Evolutionary conservation across 2,113 vertebrate species (phyloP).

Genomic region (Heterochromis multidens): DNA sequence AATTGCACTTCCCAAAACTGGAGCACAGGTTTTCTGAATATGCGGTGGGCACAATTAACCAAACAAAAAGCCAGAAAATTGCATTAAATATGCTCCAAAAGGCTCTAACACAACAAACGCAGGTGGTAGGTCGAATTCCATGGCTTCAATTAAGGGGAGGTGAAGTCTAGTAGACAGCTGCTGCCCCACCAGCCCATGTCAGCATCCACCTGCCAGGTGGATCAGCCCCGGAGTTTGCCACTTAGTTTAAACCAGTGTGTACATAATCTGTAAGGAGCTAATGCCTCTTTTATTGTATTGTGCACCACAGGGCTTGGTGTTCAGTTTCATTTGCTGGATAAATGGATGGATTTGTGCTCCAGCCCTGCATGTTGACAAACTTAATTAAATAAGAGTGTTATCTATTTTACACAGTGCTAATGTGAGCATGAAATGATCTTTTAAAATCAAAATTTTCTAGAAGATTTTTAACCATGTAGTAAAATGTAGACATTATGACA

Average conservation of each 20-base stretch:
- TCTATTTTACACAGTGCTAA: background rate
- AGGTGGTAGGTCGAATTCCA: background rate
- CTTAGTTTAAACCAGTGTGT: background rate
- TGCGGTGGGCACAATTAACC: background rate
- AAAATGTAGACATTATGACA: fast-evolving
- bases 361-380: background rate
- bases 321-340: background rate
- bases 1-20: background rate
- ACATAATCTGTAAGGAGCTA: background rate
- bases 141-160: background rate
- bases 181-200: background rate
- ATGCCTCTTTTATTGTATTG: background rate
- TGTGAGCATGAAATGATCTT: background rate
- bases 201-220: background rate
- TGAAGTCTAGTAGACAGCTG: background rate
- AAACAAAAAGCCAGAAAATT: background rate
- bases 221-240: background rate
- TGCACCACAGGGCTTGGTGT: background rate
- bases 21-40: too few relatives aligned
- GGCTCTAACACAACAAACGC: background rate
- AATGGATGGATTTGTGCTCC: background rate
- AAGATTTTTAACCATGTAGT: background rate
- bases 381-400: background rate
- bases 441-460: background rate
- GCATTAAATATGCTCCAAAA: background rate